Evolutionary conservation across 92 coral and sea anemone species (phyloP).

Genomic region (Scolanthus callimorphus): DNA sequence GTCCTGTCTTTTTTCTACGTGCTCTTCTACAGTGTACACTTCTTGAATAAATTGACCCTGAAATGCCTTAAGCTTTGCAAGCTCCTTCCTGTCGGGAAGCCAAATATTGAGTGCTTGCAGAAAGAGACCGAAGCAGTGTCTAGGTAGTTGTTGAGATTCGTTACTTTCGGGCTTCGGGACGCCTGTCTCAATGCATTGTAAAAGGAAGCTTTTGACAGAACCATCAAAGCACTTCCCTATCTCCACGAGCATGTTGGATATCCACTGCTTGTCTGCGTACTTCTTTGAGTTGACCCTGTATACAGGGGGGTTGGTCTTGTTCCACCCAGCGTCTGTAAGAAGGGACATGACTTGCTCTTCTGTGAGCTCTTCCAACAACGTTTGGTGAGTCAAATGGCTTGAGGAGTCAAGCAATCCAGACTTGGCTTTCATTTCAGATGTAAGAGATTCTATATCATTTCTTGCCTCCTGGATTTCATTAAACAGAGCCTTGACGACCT

Average conservation of each 20-base stretch:
- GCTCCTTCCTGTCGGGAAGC: background rate
- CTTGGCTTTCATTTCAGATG: background rate
- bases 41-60: background rate
- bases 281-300: background rate
- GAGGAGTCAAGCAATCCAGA: background rate
- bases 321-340: background rate
- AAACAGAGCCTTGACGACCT: conserved; percentile 5
- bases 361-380: background rate
- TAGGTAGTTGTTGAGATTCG: no score
- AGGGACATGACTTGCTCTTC: background rate
- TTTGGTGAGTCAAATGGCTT: background rate
- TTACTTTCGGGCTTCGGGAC: background rate
- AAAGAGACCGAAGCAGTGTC: background rate
- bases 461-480: background rate
- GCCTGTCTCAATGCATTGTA: background rate
- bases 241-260: background rate
- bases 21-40: background rate
- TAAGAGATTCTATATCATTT: background rate
- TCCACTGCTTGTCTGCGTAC: background rate
- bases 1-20: background rate
- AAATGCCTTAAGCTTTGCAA: background rate
- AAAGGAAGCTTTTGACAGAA: background rate
- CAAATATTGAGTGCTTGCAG: background rate
- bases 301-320: background rate
- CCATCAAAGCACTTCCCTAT: background rate